Evolutionary conservation across 2,888 invertebrate genomes (phyloP).

Genomic region (Beris morrisii): DNA sequence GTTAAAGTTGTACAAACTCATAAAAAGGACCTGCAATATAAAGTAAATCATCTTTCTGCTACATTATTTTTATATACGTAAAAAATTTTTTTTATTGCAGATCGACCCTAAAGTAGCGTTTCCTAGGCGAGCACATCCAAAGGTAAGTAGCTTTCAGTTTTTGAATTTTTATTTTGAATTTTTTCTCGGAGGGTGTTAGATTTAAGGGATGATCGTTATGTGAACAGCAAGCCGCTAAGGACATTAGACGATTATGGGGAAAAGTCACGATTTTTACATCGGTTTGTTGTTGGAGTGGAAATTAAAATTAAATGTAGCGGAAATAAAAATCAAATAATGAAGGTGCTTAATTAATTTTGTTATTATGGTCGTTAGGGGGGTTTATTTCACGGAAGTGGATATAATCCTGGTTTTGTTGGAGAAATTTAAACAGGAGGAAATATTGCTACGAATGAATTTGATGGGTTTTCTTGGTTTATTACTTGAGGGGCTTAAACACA

Average conservation of each 20-base stretch:
- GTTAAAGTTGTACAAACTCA: constrained; percentile 29
- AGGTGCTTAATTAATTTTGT: no score
- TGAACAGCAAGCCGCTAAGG: neutral
- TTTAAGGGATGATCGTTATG: neutral
- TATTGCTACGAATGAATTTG: no score
- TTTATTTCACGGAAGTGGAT: no score
- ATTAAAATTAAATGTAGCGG: constrained; percentile 31
- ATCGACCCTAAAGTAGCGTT: constrained; percentile 99
- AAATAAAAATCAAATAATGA: constrained; percentile 14
- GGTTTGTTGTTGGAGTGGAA: constrained; percentile 10
- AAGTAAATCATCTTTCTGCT: constrained; percentile 34
- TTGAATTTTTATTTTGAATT: constrained; percentile 14
- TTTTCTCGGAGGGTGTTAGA: neutral
- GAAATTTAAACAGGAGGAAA: no score
- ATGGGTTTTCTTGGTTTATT: no score
- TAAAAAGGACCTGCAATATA: constrained; percentile 26
- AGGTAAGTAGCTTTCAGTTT: constrained; percentile 68
- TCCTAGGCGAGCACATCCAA: constrained; percentile 98
- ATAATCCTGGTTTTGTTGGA: no score
- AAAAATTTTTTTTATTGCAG: constrained; percentile 62
- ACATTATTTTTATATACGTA: constrained; percentile 30
- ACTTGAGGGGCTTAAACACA: no score
- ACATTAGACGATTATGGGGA: constrained; percentile 6
- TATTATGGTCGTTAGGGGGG: no score
- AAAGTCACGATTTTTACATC: constrained; percentile 21